Conservation (phyloP, 2,797 vertebrate genomes). For the Neomorphus geoffroyi region DNA sequence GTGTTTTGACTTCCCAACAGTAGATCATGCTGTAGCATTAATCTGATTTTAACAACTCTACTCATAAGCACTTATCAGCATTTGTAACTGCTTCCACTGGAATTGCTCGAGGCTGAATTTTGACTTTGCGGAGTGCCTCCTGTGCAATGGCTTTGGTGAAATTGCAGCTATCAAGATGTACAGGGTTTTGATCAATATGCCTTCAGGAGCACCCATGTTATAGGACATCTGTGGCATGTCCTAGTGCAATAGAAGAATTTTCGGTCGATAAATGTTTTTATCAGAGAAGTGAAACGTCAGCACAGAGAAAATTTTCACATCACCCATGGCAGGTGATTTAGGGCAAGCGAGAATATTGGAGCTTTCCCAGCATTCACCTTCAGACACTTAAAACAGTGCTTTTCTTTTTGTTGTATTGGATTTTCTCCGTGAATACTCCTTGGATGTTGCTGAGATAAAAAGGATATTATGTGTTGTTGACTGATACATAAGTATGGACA, state of each 20-base stretch:
- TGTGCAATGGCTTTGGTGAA: not conserved
- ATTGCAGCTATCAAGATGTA: not conserved
- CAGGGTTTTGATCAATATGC: not conserved
- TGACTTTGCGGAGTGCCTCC: not conserved
- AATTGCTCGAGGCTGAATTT: not conserved
- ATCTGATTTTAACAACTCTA: not conserved
- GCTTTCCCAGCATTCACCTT: not conserved
- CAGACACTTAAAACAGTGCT: not conserved
- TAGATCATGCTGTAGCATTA: not conserved
- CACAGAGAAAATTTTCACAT: not conserved
- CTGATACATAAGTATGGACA: not conserved
- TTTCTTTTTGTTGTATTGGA: not conserved
- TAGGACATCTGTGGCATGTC: not conserved
- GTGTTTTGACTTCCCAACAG: not conserved
- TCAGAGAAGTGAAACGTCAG: not conserved
- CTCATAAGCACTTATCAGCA: not conserved
- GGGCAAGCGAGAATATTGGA: not conserved
- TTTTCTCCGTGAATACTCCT: not conserved
- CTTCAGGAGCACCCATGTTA: not conserved
- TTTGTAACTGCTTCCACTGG: not conserved
- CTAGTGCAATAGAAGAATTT: not conserved
- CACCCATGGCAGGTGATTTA: not conserved
- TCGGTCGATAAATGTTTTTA: not conserved
- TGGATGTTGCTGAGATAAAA: not conserved
- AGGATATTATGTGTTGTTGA: not conserved